These are phyloP conservation scores for Forbesichthys papilliferus DNA, from an alignment of 2,113 vertebrate species.

Conservation along the genomic window DNA sequence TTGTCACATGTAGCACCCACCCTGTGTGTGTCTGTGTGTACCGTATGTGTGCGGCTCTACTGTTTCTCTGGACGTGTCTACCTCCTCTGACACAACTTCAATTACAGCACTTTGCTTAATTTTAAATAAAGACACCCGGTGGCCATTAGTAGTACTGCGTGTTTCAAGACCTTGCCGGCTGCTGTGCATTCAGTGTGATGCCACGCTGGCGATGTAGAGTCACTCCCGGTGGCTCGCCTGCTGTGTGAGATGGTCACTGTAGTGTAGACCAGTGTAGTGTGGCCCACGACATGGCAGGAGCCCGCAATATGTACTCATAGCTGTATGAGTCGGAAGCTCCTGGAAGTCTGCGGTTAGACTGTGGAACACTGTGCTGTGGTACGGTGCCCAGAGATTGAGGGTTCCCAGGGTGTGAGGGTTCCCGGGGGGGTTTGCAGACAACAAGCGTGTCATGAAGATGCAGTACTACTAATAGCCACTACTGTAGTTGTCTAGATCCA, in stretches of 20 bases:
- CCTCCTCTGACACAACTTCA: neutral
- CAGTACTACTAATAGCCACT: no score
- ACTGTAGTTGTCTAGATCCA: no score
- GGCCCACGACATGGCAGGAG: constrained; percentile 45
- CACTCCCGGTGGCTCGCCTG: constrained; percentile 36
- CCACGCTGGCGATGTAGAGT: constrained; percentile 15
- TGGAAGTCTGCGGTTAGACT: constrained; percentile 52
- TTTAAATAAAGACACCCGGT: no score
- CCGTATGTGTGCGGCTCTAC: neutral
- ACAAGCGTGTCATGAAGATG: no score
- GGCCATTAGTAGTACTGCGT: no score
- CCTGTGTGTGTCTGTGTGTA: neutral
- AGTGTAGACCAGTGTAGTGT: neutral
- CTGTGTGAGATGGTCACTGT: constrained; percentile 11
- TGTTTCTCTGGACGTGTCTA: neutral
- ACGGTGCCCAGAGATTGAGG: no score
- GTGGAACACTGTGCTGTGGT: constrained; percentile 7
- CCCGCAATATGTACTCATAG: constrained; percentile 35
- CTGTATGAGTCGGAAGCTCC: constrained; percentile 39
- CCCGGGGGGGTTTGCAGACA: no score
- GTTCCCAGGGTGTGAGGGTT: no score
- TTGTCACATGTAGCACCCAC: neutral
- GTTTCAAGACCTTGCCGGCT: neutral
- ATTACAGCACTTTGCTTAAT: no score
- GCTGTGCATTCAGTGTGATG: neutral